phyloP scores from a whole-genome alignment of 1,140 invertebrate genomes.

The Calycopis cecrops region DNA sequence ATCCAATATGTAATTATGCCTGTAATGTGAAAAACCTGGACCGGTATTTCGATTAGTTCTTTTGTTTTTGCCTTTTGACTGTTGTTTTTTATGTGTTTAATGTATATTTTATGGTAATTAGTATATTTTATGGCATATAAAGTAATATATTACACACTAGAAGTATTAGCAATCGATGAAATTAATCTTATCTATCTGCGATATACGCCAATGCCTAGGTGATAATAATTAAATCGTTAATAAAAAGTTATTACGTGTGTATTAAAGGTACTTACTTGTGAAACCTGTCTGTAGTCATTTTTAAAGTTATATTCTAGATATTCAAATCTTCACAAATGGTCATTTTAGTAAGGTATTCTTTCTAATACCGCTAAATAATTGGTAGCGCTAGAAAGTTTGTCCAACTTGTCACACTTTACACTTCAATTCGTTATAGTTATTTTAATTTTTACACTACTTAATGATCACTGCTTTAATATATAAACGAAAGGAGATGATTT shows the following conservation, averaged over 20 bases:
- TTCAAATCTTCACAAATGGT: not conserved
- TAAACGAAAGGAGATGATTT: no score
- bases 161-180: constrained; percentile 10
- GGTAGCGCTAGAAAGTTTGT: constrained; percentile 49
- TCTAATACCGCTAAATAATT: constrained; percentile 48
- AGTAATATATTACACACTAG: not conserved
- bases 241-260: constrained; percentile 17
- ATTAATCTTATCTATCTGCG: constrained; percentile 33
- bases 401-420: constrained; percentile 53
- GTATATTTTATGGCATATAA: no score
- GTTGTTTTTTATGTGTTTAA: no score
- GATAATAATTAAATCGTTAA: not conserved
- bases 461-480: no score
- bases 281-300: constrained; percentile 67
- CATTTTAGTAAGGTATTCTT: constrained; percentile 27
- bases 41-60: no score
- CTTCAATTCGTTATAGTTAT: constrained; percentile 36
- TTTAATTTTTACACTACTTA: constrained; percentile 9
- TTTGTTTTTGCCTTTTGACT: no score
- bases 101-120: no score
- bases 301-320: constrained; percentile 21
- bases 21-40: no score
- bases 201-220: not conserved
- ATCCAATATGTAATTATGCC: no score
- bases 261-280: constrained; percentile 56